These are phyloP conservation scores for Drosophila nebulosa DNA, from an alignment of 1,140 invertebrate species.

Conservation along the genomic window DNA sequence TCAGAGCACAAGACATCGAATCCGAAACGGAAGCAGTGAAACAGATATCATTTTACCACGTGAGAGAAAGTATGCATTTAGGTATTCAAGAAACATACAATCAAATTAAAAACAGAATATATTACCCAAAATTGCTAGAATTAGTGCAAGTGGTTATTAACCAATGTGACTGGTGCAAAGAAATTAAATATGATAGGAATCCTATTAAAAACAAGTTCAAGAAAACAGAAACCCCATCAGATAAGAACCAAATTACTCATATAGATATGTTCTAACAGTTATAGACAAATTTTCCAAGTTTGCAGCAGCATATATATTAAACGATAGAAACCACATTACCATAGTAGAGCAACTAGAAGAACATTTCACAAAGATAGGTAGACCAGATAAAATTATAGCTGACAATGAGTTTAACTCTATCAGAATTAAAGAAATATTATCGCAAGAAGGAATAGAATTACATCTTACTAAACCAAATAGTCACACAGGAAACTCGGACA, in stretches of 20 bases:
- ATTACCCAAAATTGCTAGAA: conserved; percentile 21
- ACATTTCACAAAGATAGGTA: conserved; percentile 3
- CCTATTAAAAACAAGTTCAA: conserved; percentile 16
- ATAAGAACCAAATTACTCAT: background rate
- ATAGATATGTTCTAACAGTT: background rate
- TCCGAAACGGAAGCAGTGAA: background rate
- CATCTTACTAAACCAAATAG: background rate
- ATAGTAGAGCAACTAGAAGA: conserved; percentile 25
- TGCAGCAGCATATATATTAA: background rate
- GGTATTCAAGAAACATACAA: too few species aligned
- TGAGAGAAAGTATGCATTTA: too few species aligned
- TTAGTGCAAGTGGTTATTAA: conserved; percentile 19
- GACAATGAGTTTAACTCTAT: conserved; percentile 17
- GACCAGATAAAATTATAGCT: conserved; percentile 2
- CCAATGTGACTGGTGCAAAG: too few species aligned
- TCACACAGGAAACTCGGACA: conserved; percentile 1
- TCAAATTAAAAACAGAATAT: too few species aligned
- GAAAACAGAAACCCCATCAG: background rate
- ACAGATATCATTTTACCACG: too few species aligned
- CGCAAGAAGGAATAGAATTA: conserved; percentile 4
- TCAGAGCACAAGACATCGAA: background rate
- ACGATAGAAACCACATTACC: background rate
- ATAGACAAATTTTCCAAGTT: conserved; percentile 6
- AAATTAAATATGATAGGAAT: conserved; percentile 35
- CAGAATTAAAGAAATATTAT: conserved; percentile 4